A percentile compares a stretch with the other conserved stretches of the same genome.
These are phyloP conservation scores for Eucera pruinosa DNA, from an alignment of 2,888 invertebrate species.

Conservation along the genomic window DNA sequence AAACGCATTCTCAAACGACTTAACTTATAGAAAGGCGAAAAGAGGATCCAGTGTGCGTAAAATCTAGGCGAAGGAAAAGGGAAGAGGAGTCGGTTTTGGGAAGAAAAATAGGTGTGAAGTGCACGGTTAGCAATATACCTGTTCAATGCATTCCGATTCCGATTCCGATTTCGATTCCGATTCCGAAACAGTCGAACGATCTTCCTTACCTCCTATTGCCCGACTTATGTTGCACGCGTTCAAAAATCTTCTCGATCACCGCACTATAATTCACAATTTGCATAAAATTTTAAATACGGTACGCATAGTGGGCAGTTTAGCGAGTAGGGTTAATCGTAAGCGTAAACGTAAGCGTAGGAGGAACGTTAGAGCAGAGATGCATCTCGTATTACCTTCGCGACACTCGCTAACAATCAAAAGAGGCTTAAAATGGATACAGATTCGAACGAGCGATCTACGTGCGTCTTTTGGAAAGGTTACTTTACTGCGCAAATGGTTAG, in stretches of 20 bases:
- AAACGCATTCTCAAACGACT: no score
- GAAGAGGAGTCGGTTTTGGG: background rate
- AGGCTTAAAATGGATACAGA: background rate
- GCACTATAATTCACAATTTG: background rate
- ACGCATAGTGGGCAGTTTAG: background rate
- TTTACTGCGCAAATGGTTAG: conserved; percentile 8
- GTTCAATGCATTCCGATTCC: conserved; percentile 35
- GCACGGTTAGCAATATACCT: conserved; percentile 23
- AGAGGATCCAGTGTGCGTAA: no score
- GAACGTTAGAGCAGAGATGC: background rate
- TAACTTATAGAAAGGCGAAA: no score
- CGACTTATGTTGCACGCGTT: background rate
- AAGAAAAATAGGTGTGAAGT: background rate
- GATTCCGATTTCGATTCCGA: no score
- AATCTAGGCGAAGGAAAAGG: background rate
- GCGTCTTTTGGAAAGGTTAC: conserved; percentile 20
- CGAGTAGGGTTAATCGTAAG: background rate
- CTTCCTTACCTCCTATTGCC: conserved; percentile 35
- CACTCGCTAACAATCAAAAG: conserved; percentile 8
- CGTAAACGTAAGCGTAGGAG: no score
- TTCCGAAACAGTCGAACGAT: conserved; percentile 19
- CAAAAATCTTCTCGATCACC: background rate
- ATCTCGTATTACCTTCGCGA: conserved; percentile 3
- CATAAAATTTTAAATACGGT: conserved; percentile 1
- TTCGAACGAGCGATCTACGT: conserved; percentile 31